phyloP scores from a whole-genome alignment of 2,888 invertebrate genomes.

The Dinocampus coccinellae region DNA sequence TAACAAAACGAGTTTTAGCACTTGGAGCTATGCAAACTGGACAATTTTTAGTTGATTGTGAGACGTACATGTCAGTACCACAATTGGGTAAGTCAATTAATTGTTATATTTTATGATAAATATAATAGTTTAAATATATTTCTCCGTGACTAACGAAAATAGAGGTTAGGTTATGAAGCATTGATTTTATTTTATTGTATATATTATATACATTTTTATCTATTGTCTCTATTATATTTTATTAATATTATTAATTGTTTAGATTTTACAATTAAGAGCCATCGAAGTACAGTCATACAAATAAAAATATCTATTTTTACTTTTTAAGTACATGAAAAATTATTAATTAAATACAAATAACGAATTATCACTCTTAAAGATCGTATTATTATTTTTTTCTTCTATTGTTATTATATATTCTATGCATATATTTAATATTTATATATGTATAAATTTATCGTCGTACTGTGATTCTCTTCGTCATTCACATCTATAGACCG shows the following conservation, averaged over 20 bases:
- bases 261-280: not conserved
- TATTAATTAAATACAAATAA: slow-evolving; percentile 1
- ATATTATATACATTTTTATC: too few species aligned
- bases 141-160: too few species aligned
- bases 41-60: slow-evolving; percentile 94
- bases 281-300: not conserved
- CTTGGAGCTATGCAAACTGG: slow-evolving; percentile 90
- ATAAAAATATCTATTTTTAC: not conserved
- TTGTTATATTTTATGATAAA: slow-evolving; percentile 6
- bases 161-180: too few species aligned
- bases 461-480: slow-evolving; percentile 17
- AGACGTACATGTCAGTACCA: slow-evolving; percentile 88
- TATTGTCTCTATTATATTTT: slow-evolving; percentile 23
- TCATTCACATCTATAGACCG: slow-evolving; percentile 42
- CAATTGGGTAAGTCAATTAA: slow-evolving; percentile 73
- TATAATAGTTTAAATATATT: not conserved
- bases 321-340: not conserved
- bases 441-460: not conserved
- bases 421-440: not conserved
- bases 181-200: too few species aligned
- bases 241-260: slow-evolving; percentile 51
- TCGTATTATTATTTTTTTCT: too few species aligned
- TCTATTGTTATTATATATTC: too few species aligned
- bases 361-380: not conserved
- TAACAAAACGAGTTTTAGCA: slow-evolving; percentile 87